A percentile compares a stretch with the other conserved stretches of the same genome.
These are phyloP conservation scores for Pammene aurita DNA, from an alignment of 2,888 invertebrate genomes.

Conservation along the genomic window DNA sequence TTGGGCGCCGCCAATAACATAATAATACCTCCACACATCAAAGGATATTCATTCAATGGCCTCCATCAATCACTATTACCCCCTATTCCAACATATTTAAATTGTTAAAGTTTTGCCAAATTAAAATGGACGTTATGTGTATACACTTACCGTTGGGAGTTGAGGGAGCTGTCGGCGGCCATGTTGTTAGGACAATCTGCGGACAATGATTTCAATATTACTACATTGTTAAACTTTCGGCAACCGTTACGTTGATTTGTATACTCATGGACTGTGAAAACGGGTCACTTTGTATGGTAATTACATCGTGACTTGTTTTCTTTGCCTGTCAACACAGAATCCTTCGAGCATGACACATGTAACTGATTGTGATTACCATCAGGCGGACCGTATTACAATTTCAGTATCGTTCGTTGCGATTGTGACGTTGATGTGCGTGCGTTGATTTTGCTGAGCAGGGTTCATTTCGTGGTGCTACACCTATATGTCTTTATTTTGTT, in stretches of 20 bases:
- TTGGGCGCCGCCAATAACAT: conserved; percentile 1
- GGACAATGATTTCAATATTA: conserved; percentile 48
- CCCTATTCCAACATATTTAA: conserved; percentile 15
- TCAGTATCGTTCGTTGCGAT: no score
- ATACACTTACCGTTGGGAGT: conserved; percentile 71
- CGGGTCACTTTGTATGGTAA: no score
- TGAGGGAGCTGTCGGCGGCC: conserved; percentile 73
- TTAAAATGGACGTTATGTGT: neutral
- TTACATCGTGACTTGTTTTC: no score
- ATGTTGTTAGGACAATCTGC: conserved; percentile 60
- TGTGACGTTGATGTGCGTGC: no score
- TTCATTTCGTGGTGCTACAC: no score
- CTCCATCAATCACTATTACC: conserved; percentile 16
- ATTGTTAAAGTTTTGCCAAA: neutral
- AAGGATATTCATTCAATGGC: conserved; percentile 10
- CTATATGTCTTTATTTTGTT: no score
- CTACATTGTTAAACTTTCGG: conserved; percentile 22
- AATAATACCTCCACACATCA: conserved; percentile 8
- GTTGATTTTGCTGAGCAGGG: no score
- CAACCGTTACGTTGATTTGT: neutral
- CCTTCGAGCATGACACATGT: no score
- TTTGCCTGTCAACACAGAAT: no score
- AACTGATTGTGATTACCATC: no score
- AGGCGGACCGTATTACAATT: no score
- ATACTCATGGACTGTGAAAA: neutral